phyloP scores from a whole-genome alignment of 2,113 vertebrate genomes.

The Lophius piscatorius region DNA sequence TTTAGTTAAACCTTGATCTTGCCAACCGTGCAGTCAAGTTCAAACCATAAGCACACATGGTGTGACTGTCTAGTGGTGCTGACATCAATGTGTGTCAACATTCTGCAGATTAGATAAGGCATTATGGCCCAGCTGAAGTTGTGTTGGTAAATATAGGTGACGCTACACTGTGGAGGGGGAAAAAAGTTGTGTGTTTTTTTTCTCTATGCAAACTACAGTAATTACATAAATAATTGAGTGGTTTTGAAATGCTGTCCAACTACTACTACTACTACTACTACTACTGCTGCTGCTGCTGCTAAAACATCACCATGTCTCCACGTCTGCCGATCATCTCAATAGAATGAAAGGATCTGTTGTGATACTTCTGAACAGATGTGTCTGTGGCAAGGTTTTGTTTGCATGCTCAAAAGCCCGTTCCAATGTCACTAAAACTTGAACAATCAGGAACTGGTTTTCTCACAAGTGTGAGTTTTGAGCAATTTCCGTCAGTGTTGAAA shows the following conservation, averaged over 20 bases:
- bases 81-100: conserved; percentile 55
- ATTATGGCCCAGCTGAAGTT: neutral
- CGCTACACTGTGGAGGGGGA: neutral
- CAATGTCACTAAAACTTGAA: too few species aligned
- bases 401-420: neutral
- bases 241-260: too few species aligned
- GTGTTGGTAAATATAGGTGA: conserved; percentile 12
- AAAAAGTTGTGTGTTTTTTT: neutral
- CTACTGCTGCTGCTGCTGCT: too few species aligned
- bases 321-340: neutral
- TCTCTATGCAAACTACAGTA: too few species aligned
- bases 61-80: neutral
- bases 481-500: too few species aligned
- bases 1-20: conserved; percentile 27
- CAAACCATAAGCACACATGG: neutral
- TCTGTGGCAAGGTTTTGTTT: neutral
- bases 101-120: conserved; percentile 50
- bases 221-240: too few species aligned
- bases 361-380: neutral
- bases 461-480: too few species aligned
- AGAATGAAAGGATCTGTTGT: neutral
- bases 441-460: too few species aligned
- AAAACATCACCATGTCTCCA: neutral
- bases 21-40: conserved; percentile 47
- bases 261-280: too few species aligned